Percentiles rank a stretch among this genome's conserved stretches.
phyloP scores from a whole-genome alignment of 2,888 invertebrate species.

The Tupiocoris notatus region DNA sequence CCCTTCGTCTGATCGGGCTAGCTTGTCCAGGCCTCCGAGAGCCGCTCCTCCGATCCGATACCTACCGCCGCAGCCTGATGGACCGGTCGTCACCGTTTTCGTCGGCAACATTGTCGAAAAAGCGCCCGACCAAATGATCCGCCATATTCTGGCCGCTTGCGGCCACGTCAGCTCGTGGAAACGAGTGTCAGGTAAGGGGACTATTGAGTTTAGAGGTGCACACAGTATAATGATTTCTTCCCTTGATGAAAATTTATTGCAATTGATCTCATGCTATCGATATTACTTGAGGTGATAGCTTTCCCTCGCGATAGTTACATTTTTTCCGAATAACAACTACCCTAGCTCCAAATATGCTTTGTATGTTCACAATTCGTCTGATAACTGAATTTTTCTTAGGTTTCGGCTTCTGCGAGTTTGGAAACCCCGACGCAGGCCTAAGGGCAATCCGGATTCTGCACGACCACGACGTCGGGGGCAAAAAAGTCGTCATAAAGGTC shows the following conservation, averaged over 20 bases:
- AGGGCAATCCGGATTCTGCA: conserved; percentile 90
- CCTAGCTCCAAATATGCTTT: too few species aligned
- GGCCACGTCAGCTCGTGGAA: conserved; percentile 97
- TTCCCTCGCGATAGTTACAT: too few species aligned
- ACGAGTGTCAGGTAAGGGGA: conserved; percentile 77
- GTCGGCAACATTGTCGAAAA: conserved; percentile 95
- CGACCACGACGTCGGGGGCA: conserved; percentile 88
- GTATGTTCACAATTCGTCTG: too few species aligned
- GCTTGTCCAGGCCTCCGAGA: conserved; percentile 19
- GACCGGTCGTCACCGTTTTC: conserved; percentile 94
- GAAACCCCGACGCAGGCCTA: conserved; percentile 91
- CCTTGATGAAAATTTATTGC: too few species aligned
- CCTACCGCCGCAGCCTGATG: conserved; percentile 54
- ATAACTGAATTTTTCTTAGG: conserved; percentile 61
- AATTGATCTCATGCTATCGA: too few species aligned
- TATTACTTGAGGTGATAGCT: too few species aligned
- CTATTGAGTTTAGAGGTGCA: too few species aligned
- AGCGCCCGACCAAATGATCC: conserved; percentile 92
- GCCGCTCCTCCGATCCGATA: conserved; percentile 44
- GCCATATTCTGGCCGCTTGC: conserved; percentile 87
- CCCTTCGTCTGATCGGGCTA: conserved; percentile 37
- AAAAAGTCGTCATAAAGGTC: conserved; percentile 90
- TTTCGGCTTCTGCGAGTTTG: conserved; percentile 97
- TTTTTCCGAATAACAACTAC: too few species aligned
- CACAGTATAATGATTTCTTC: too few species aligned